A percentile compares a stretch with the other conserved stretches of the same genome.
Evolutionary conservation across 1,140 invertebrate genomes (phyloP).

Genomic region (Parasteatoda tepidariorum): DNA sequence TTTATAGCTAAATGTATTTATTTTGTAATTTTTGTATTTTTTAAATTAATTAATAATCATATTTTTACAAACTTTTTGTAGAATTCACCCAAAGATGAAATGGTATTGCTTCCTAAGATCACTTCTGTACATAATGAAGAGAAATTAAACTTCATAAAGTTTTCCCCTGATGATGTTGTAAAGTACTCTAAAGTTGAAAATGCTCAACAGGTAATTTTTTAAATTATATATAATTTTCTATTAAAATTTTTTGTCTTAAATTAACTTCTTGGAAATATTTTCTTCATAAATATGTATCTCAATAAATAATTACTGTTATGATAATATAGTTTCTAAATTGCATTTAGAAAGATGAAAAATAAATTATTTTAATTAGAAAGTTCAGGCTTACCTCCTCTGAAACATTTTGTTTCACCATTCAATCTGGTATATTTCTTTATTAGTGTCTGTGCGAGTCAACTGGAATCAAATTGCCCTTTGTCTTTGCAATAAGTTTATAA

Average conservation of each 20-base stretch:
- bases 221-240: conserved; percentile 13
- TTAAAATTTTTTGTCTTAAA: neutral
- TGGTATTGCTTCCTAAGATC: conserved; percentile 33
- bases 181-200: conserved; percentile 68
- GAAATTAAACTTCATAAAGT: conserved; percentile 41
- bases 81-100: conserved; percentile 66
- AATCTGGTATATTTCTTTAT: too few species aligned
- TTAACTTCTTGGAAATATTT: neutral
- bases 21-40: neutral
- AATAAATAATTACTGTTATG: neutral
- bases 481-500: too few species aligned
- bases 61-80: conserved; percentile 50
- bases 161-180: conserved; percentile 56
- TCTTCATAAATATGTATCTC: neutral
- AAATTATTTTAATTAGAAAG: neutral
- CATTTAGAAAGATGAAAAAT: neutral
- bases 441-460: too few species aligned
- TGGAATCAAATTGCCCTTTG: too few species aligned
- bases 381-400: neutral
- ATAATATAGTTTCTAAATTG: neutral
- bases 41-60: neutral
- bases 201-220: conserved; percentile 68
- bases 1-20: neutral
- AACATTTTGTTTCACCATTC: too few species aligned
- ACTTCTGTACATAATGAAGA: neutral